Percentiles rank a stretch among this genome's conserved stretches.
phyloP scores from a whole-genome alignment of 2,113 vertebrate genomes.

The Myotis lucifugus region DNA sequence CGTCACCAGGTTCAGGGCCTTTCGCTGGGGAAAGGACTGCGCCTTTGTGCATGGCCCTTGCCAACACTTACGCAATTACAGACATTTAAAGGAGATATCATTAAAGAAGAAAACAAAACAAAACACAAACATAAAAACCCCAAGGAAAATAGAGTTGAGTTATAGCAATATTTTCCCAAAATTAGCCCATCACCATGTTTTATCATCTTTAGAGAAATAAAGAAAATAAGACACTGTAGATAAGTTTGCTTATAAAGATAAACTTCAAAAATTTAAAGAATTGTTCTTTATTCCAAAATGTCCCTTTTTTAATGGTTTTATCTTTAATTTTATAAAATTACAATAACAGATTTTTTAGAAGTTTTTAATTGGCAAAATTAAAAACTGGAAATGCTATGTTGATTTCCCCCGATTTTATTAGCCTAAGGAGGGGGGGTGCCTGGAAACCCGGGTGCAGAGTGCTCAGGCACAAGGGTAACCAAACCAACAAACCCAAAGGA shows the following conservation, averaged over 20 bases:
- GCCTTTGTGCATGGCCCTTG: too few species aligned
- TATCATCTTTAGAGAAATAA: not conserved
- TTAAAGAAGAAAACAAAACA: not conserved
- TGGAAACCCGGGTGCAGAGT: not conserved
- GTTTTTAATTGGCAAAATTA: not conserved
- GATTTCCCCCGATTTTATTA: not conserved
- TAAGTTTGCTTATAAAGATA: not conserved
- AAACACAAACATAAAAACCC: not conserved
- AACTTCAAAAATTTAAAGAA: slow-evolving; percentile 3
- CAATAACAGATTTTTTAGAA: not conserved
- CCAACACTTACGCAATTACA: not conserved
- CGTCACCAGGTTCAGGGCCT: too few species aligned
- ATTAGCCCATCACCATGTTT: rapidly evolving
- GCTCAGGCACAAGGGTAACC: not conserved
- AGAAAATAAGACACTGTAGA: not conserved
- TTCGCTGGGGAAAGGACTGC: not conserved
- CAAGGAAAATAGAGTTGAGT: not conserved
- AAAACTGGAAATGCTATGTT: not conserved
- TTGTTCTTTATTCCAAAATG: not conserved
- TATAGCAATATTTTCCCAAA: not conserved
- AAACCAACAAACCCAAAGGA: not conserved
- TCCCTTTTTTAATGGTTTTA: not conserved
- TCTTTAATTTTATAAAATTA: not conserved
- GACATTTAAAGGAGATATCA: not conserved
- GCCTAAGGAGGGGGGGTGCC: too few species aligned